Evolutionary conservation across 1,140 invertebrate species (phyloP).

Genomic region (Stratiolaelaps scimitus): DNA sequence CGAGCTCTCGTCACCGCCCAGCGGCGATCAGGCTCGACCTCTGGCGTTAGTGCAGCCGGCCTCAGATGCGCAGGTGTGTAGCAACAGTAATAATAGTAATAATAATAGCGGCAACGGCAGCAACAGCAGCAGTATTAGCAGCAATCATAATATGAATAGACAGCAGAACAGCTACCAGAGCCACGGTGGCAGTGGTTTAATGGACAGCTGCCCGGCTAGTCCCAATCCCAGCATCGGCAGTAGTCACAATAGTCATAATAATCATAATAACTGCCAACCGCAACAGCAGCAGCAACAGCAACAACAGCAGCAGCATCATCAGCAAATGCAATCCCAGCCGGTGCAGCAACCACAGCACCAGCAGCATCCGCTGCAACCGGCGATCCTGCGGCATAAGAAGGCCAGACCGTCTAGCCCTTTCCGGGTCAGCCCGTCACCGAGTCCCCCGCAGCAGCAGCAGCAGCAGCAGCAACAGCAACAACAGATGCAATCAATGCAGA

Average conservation of each 20-base stretch:
- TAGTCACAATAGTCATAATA: neutral
- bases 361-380: constrained; percentile 22
- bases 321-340: neutral
- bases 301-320: constrained; percentile 1
- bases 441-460: neutral
- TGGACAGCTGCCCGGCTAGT: too few relatives aligned
- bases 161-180: too few relatives aligned
- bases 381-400: constrained; percentile 25
- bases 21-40: constrained; percentile 1
- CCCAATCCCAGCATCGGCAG: too few relatives aligned
- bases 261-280: neutral
- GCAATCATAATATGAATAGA: too few relatives aligned
- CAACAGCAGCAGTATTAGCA: constrained; percentile 1
- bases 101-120: neutral
- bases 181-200: too few relatives aligned
- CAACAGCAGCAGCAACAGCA: constrained; percentile 1
- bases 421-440: neutral
- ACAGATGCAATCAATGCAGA: neutral
- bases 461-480: constrained; percentile 4
- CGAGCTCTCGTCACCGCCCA: constrained; percentile 10
- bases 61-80: constrained; percentile 8
- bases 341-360: neutral
- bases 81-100: neutral
- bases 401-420: constrained; percentile 26
- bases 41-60: constrained; percentile 17